These are phyloP conservation scores for Hoplodrina ambigua DNA, from an alignment of 2,888 invertebrate genomes.

Conservation along the genomic window DNA sequence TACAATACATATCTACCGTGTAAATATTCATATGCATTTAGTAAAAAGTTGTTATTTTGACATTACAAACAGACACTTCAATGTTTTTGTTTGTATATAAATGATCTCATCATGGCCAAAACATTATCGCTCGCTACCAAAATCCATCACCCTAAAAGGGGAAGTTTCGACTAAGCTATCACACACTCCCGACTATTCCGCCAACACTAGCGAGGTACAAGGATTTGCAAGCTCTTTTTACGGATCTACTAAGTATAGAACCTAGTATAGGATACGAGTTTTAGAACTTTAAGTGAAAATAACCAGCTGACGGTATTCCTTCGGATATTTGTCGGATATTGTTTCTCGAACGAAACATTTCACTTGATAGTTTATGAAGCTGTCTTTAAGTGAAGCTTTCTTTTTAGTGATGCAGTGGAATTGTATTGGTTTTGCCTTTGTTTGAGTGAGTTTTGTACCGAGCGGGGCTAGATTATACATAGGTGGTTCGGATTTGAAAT, in stretches of 20 bases:
- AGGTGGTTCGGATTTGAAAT: not conserved
- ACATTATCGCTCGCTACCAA: slow-evolving; percentile 34
- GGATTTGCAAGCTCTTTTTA: slow-evolving; percentile 86
- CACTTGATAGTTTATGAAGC: slow-evolving; percentile 53
- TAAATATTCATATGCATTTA: too few relatives aligned
- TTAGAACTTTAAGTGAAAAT: slow-evolving; percentile 69
- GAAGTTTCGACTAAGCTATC: slow-evolving; percentile 85
- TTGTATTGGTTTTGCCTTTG: not conserved
- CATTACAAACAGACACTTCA: too few relatives aligned
- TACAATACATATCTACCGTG: too few relatives aligned
- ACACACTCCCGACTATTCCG: slow-evolving; percentile 82
- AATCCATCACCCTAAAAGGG: slow-evolving; percentile 70
- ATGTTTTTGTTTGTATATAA: too few relatives aligned
- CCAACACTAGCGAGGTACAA: slow-evolving; percentile 78
- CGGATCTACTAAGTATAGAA: slow-evolving; percentile 75
- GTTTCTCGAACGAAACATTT: slow-evolving; percentile 57
- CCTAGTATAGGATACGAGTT: slow-evolving; percentile 64
- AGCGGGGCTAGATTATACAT: not conserved
- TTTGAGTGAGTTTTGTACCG: slow-evolving; percentile 10
- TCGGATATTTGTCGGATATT: slow-evolving; percentile 61
- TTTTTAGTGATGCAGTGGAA: slow-evolving; percentile 21
- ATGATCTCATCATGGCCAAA: not conserved
- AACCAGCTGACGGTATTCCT: slow-evolving; percentile 59
- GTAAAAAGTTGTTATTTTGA: too few relatives aligned
- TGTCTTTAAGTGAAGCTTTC: slow-evolving; percentile 28